These are phyloP conservation scores for Ophioderma brevispina DNA, from an alignment of 35 echinoderm and acorn worm genomes.

Conservation along the genomic window DNA sequence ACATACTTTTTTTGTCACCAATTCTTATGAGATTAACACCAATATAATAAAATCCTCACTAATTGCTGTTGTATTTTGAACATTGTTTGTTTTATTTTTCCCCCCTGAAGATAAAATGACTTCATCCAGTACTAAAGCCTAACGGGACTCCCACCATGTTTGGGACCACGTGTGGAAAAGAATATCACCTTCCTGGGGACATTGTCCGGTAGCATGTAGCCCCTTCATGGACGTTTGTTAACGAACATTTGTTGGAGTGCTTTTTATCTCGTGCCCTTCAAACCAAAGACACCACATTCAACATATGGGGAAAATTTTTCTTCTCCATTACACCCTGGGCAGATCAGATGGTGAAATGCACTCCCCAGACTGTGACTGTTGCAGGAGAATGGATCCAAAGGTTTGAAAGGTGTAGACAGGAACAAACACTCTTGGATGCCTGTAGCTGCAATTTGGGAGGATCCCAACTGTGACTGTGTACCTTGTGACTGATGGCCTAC, in stretches of 20 bases:
- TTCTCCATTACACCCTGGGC: conserved; percentile 87
- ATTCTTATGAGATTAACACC: no score
- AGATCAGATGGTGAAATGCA: conserved; percentile 85
- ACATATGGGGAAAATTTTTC: conserved; percentile 88
- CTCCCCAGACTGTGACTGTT: conserved; percentile 87
- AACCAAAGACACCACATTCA: conserved; percentile 85
- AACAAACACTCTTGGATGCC: conserved; percentile 86
- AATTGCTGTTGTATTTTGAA: no score
- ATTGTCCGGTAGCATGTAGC: conserved; percentile 92
- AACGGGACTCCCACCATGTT: conserved; percentile 84
- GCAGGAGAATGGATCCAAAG: conserved; percentile 89
- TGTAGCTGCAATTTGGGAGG: conserved; percentile 55
- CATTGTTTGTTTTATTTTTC: no score
- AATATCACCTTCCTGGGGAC: conserved; percentile 86
- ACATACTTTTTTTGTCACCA: no score
- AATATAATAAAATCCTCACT: no score
- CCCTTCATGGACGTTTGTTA: conserved; percentile 79
- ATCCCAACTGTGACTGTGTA: conserved; percentile 82
- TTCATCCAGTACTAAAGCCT: conserved; percentile 15
- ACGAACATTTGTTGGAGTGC: conserved; percentile 86
- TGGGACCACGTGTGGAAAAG: conserved; percentile 82
- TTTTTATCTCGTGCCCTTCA: conserved; percentile 66
- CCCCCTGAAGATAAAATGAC: no score
- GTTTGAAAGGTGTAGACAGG: conserved; percentile 66
- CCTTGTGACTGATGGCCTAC: conserved; percentile 90